These are phyloP conservation scores for Zelleria hepariella DNA, from an alignment of 2,888 invertebrate species.

Conservation along the genomic window DNA sequence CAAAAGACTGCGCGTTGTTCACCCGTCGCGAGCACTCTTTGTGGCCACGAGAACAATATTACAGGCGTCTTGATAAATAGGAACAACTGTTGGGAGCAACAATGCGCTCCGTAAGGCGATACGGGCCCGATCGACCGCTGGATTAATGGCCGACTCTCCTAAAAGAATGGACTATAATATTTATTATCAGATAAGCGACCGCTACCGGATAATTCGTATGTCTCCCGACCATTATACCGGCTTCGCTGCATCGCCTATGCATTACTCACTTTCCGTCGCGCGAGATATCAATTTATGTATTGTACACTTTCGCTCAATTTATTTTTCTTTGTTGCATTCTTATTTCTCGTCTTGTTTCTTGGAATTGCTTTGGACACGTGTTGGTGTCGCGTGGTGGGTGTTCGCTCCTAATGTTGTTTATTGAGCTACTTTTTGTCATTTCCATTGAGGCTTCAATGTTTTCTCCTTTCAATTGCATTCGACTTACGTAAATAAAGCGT, in stretches of 20 bases:
- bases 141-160: constrained; percentile 69
- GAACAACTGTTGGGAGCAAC: constrained; percentile 61
- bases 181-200: constrained; percentile 68
- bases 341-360: constrained; percentile 44
- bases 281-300: constrained; percentile 54
- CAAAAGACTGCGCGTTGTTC: constrained; percentile 47
- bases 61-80: constrained; percentile 68
- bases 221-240: constrained; percentile 55
- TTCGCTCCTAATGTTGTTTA: constrained; percentile 19
- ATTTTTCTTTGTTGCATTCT: constrained; percentile 34
- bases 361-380: constrained; percentile 31
- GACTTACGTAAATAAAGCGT: constrained; percentile 16
- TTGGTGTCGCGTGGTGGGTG: constrained; percentile 27
- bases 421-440: background rate
- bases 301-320: constrained; percentile 32
- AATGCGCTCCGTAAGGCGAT: constrained; percentile 66
- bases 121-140: constrained; percentile 61
- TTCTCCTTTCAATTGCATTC: background rate
- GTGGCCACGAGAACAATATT: constrained; percentile 58
- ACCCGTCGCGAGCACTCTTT: constrained; percentile 41
- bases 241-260: constrained; percentile 50
- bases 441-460: background rate
- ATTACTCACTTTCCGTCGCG: constrained; percentile 54
- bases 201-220: constrained; percentile 69
- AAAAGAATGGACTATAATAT: constrained; percentile 71